phyloP scores from a whole-genome alignment of 2,888 invertebrate species.

The Thecophora atra region DNA sequence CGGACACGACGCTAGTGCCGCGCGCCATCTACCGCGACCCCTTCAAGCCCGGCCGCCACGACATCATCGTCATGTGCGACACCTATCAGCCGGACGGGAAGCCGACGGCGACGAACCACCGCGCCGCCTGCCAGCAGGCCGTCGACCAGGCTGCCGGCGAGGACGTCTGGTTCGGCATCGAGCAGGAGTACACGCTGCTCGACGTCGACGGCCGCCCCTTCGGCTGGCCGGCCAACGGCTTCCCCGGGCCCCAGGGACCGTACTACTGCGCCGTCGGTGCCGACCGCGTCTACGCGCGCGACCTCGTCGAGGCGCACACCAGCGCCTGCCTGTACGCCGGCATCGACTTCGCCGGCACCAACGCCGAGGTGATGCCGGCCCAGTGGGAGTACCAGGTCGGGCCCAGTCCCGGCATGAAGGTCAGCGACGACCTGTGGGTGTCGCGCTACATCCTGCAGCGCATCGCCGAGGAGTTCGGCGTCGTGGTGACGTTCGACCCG shows the following conservation, averaged over 20 bases:
- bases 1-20: constrained; percentile 79
- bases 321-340: constrained; percentile 79
- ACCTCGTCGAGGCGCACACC: constrained; percentile 80
- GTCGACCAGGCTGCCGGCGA: constrained; percentile 71
- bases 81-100: constrained; percentile 72
- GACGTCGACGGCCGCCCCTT: constrained; percentile 72
- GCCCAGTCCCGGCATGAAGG: constrained; percentile 71
- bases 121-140: constrained; percentile 67
- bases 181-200: constrained; percentile 72
- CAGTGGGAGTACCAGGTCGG: constrained; percentile 78
- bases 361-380: constrained; percentile 83
- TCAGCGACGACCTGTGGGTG: constrained; percentile 72
- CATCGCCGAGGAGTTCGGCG: constrained; percentile 71
- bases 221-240: constrained; percentile 77
- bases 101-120: constrained; percentile 67
- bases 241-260: constrained; percentile 76
- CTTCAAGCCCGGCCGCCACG: constrained; percentile 74
- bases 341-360: constrained; percentile 78
- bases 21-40: constrained; percentile 82
- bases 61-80: constrained; percentile 80
- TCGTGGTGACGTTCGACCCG: constrained; percentile 69
- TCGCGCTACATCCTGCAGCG: constrained; percentile 69
- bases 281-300: constrained; percentile 78
- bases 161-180: constrained; percentile 78
- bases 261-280: constrained; percentile 87